These are phyloP conservation scores for Campopleginae sp. DNA, from an alignment of 2,888 invertebrate genomes.

Conservation along the genomic window DNA sequence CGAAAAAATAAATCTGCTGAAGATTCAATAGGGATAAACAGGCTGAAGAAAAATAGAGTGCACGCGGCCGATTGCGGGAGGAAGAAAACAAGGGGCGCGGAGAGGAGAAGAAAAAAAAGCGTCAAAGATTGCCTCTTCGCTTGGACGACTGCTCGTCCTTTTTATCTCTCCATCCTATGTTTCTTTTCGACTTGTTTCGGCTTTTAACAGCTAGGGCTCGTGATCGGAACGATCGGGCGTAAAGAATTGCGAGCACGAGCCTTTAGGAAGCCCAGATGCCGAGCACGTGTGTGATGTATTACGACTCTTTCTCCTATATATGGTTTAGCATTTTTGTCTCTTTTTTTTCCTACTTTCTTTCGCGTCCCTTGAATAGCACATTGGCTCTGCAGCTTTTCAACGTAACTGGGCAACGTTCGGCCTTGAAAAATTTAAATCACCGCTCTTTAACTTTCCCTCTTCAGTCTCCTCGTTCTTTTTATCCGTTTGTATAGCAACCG, in stretches of 20 bases:
- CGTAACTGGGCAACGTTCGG: constrained; percentile 46
- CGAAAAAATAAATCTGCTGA: neutral
- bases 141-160: constrained; percentile 30
- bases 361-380: constrained; percentile 29
- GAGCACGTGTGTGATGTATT: constrained; percentile 65
- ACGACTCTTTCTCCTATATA: constrained; percentile 24
- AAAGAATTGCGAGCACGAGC: constrained; percentile 60
- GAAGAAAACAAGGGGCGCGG: constrained; percentile 3
- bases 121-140: constrained; percentile 42
- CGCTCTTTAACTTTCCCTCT: constrained; percentile 37
- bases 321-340: constrained; percentile 49
- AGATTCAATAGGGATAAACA: neutral
- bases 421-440: constrained; percentile 73
- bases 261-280: constrained; percentile 66
- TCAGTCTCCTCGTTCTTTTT: neutral
- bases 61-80: constrained; percentile 1
- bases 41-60: constrained; percentile 27
- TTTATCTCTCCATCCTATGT: constrained; percentile 38
- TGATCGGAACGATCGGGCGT: constrained; percentile 24
- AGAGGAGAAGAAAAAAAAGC: constrained; percentile 25
- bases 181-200: constrained; percentile 4
- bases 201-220: constrained; percentile 32
- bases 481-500: constrained; percentile 3
- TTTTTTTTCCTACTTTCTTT: constrained; percentile 40
- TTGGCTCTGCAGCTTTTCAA: constrained; percentile 19